Base-by-base conservation (phyloP, 2,113 vertebrate species). In the Halichoeres trimaculatus region DNA sequence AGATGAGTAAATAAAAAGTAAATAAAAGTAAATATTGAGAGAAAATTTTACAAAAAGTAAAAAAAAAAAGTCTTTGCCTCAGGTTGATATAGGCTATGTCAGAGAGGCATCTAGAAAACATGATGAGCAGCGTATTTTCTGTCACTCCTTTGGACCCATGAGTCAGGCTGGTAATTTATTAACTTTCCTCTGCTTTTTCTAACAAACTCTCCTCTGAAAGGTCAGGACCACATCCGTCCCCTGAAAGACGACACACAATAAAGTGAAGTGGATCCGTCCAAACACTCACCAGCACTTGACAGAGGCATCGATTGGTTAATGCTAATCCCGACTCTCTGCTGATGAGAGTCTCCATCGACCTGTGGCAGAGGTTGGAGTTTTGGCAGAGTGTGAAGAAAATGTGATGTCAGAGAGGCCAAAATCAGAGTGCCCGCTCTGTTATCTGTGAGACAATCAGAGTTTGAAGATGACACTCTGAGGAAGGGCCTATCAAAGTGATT, bases 291-390 rank as follows among this genome's bases (percentile, higher is more conserved):
- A 2, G n/a, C 35, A 36, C 54, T 76, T 70, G 73, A 78, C 78
- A 70, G 70, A 55, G 16, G 35, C 54, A 85, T 83, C 38, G 63
- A 85, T 75, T 45, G 59, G 30, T 17, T 40, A n/a, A 72, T 64
- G 67, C 59, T 73, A 78, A 80, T 78, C 38, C 52, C 2, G 40
- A 56, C 26, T 64, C 63, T 75, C 38, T 50, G 67, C 48, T 74
- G 79, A 84, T 60, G 67, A 78, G 24, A 64, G 71, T 19, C 69
- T 72, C 62, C 80, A 74, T 70, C 19, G 43, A 41, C 68, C 54
- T 43, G 76, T 75, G 71, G 60, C 24, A 55, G 41, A 78, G 30
- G 52, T 59, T 55, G 66, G 26, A 43, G 43, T 56, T 35, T 11
- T 53, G 43, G 68, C 23, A 14, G 10, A 20, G 45, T 59, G 26